Conservation (phyloP, 2,797 vertebrate species). For the Chelon auratus region DNA sequence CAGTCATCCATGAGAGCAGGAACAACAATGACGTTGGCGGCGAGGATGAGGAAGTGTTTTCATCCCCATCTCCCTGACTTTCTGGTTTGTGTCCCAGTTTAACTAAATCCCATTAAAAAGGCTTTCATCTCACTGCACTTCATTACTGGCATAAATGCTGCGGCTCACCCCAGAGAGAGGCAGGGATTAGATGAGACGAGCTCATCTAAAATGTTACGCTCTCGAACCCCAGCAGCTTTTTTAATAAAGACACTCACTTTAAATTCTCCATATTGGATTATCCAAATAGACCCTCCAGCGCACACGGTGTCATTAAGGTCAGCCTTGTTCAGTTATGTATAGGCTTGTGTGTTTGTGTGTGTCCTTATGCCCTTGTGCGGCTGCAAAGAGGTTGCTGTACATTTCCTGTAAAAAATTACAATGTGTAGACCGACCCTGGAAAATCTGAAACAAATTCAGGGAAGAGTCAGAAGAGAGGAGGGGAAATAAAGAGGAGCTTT, state of each 20-base stretch:
- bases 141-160: constrained; percentile 80
- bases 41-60: constrained; percentile 54
- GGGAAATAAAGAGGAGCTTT: constrained; percentile 40
- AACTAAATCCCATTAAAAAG: constrained; percentile 84
- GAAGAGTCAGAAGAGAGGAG: constrained; percentile 11
- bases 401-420: constrained; percentile 26
- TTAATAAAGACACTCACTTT: constrained; percentile 69
- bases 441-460: constrained; percentile 46
- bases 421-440: background rate
- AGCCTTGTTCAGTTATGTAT: constrained; percentile 26
- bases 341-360: background rate
- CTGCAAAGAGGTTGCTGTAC: constrained; percentile 6
- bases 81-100: constrained; percentile 82
- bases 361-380: constrained; percentile 11
- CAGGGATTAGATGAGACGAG: constrained; percentile 75
- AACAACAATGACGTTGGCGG: constrained; percentile 57
- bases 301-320: constrained; percentile 55
- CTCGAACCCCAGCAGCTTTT: constrained; percentile 68
- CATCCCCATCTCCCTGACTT: constrained; percentile 62
- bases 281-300: constrained; percentile 63
- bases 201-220: constrained; percentile 77
- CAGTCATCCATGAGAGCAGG: constrained; percentile 34
- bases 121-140: constrained; percentile 84
- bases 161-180: constrained; percentile 72
- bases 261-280: constrained; percentile 76